Evolutionary conservation across 1,140 invertebrate genomes (phyloP), one percentile per base, ranked within the genome.

Genomic region (Limonius californicus): DNA sequence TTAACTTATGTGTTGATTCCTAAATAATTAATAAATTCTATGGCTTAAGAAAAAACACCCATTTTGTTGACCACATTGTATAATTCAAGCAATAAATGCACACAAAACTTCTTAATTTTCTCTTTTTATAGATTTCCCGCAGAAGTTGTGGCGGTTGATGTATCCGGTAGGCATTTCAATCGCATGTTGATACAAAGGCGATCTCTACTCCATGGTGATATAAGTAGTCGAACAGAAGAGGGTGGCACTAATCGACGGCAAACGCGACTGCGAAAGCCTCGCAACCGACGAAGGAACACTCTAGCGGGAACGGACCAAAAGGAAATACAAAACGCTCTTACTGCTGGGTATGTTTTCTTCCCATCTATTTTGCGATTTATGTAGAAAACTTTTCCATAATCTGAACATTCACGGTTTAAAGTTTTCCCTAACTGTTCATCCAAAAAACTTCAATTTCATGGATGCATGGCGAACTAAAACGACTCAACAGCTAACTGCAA

Each of bases 261-360:
- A 68, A 89, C 86, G n/a, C 81, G 87, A 64, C 84, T 84, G 32
- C 81, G 89, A 62, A 88, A 89, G 78, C 84, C 87, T 60, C 81
- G 89, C 66, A 87, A 86, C 75, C 91, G 79, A 84, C 47, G 92
- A 83, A 82, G 92, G 76, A 94, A 94, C 76, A 94, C 92, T 68
- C 91, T 94, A 73, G 91, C 91, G 66, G 91, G 91, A 69, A 92
- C 89, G 65, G 89, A 91, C 83, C 87, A 90, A 71, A 91, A 90
- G 79, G 90, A 92, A 81, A 88, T 92, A 78, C 84, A 86, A 78
- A 86, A 89, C 78, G 88, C 87, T 74, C 82, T 88, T 66, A 67
- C 67, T 9, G 87, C 85, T 79, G 87, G 86, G 87, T 89, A 83
- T 84, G 86, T 85, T 78, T 75, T 27, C 3, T 27, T 27, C 23